Conservation (phyloP, 2,113 vertebrate species). For the Phalacrocorax brasilianus region DNA sequence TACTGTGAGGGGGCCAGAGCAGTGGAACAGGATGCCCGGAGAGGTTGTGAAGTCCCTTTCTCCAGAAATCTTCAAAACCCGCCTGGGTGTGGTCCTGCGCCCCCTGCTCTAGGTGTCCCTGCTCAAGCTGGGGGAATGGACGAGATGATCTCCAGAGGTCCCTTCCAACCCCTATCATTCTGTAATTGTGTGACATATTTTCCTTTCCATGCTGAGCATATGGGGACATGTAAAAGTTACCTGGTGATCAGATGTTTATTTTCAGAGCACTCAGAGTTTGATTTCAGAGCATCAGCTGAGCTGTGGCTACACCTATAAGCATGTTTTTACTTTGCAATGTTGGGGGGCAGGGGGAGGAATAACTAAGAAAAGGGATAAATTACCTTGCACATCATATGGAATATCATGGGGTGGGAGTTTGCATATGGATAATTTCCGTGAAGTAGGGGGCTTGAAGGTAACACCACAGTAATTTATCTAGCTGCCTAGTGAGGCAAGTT, state of each 20-base stretch:
- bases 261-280: background rate
- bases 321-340: background rate
- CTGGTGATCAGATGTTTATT: background rate
- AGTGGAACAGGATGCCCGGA: no score
- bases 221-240: background rate
- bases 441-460: constrained; percentile 34
- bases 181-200: background rate
- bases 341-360: background rate
- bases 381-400: background rate
- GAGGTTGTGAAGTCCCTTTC: no score
- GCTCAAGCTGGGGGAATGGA: no score
- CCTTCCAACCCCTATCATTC: no score
- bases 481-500: background rate
- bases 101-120: no score
- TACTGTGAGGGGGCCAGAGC: no score
- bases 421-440: constrained; percentile 20
- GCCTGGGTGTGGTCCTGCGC: no score
- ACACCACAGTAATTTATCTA: constrained; percentile 21
- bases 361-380: background rate
- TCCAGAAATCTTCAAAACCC: no score
- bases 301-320: background rate
- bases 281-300: constrained; percentile 19
- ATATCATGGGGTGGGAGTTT: background rate
- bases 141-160: no score
- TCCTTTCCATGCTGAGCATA: background rate